These are phyloP conservation scores for Amazona vittata DNA, from an alignment of 2,113 vertebrate genomes.

Conservation along the genomic window DNA sequence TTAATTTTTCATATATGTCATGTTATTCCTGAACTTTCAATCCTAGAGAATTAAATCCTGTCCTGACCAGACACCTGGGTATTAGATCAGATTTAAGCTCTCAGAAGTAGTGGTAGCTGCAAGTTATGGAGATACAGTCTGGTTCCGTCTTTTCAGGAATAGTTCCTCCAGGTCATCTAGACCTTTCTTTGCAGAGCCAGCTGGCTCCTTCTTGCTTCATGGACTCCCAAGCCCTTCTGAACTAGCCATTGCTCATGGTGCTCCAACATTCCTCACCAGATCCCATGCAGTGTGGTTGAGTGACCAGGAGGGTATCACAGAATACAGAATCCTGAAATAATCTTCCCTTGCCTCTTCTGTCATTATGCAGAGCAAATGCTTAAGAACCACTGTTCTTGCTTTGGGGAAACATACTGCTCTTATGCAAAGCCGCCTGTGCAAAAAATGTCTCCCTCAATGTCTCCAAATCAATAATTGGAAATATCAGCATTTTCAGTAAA, in stretches of 20 bases:
- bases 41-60: neutral
- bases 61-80: neutral
- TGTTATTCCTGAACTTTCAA: neutral
- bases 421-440: neutral
- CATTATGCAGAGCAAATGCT: neutral
- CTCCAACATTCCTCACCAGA: accelerated
- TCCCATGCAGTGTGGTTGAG: accelerated
- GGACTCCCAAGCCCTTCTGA: neutral
- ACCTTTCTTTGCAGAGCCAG: neutral
- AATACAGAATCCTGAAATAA: neutral
- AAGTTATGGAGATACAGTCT: neutral
- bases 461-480: neutral
- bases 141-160: neutral
- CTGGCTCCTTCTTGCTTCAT: neutral
- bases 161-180: neutral
- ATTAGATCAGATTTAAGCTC: neutral
- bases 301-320: neutral
- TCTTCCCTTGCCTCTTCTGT: neutral
- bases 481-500: neutral
- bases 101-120: neutral
- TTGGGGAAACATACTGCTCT: neutral
- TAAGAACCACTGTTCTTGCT: neutral
- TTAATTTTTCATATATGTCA: neutral
- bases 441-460: neutral
- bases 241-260: neutral